Conservation (phyloP, 2,888 invertebrate genomes). For the Dyspetes luteomarginatus region DNA sequence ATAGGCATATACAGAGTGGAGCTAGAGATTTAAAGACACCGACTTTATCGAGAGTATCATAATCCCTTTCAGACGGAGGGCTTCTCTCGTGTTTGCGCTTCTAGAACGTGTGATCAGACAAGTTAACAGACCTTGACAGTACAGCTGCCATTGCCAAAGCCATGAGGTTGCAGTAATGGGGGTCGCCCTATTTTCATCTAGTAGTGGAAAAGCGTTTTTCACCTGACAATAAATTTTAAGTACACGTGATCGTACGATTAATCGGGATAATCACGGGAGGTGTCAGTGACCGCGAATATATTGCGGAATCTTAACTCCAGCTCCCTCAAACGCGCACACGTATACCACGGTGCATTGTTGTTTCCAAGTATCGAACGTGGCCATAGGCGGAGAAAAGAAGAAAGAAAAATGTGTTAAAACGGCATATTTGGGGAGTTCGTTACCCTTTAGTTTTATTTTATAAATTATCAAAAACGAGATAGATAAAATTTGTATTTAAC, state of each 20-base stretch:
- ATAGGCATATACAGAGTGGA: not conserved
- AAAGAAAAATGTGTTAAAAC: conserved; percentile 51
- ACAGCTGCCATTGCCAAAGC: conserved; percentile 58
- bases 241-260: not conserved
- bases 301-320: conserved; percentile 18
- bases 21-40: not conserved
- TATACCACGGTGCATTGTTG: conserved; percentile 29
- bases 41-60: conserved; percentile 8
- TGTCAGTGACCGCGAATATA: conserved; percentile 9
- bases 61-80: not conserved
- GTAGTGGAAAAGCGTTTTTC: conserved; percentile 27
- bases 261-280: not conserved
- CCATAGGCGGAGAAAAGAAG: not conserved
- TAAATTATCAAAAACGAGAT: not conserved
- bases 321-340: not conserved
- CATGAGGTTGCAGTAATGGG: conserved; percentile 64
- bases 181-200: conserved; percentile 28
- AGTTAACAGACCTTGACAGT: conserved; percentile 45
- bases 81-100: conserved; percentile 4
- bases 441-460: not conserved
- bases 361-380: conserved; percentile 32
- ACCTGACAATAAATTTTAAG: conserved; percentile 8
- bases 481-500: conserved; percentile 4
- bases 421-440: not conserved
- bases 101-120: not conserved